Base-by-base conservation (phyloP, 2,113 vertebrate genomes). In the Halcyon senegalensis region DNA sequence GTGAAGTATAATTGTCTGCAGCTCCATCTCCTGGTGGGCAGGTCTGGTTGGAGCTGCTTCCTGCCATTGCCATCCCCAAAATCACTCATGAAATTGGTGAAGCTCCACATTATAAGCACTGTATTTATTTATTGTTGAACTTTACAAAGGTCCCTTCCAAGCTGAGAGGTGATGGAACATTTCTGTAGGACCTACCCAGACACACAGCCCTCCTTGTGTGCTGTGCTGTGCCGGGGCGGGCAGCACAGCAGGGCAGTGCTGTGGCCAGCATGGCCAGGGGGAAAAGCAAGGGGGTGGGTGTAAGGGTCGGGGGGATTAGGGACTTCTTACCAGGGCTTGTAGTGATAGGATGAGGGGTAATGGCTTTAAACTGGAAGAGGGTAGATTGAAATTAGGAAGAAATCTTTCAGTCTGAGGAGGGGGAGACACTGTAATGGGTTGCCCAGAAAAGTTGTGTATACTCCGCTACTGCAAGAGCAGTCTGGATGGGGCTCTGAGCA, bases 121-220 rank as follows among this genome's bases (percentile, higher is more conserved):
- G 6, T 7, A 0, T 58, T 67, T 86, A 23, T 31, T 73, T 23
- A 35, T 7, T n/a, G 13, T 10, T 53, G 46, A 13, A 9, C 50
- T 76, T 76, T 50, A 10, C 31, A 9, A 12, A 41, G 7, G 16
- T 39, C 13, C 10, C 4, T 56, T 20, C 19, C 31, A n/a, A 46
- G 2, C 2, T 2, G 17, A 16, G 16, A 51, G 41, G 3, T 4
- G 67, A 21, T 2, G 33, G 44, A 28, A 27, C 1, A 0, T 53
- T 70, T 67, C 56, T 11, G 7, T 8, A 19, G 58, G 62, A 19
- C 69, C 78, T 9, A 5, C 41, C 3, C 23, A 46, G 21, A 8
- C 9, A 2, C 1, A 16, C n/a, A 7, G 56, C 21, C 4, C 5
- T 8, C 23, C 20, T 17, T 4, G 39, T 25, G 46, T 13, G 68